These are phyloP conservation scores for Zaprionus obscuricornis DNA, from an alignment of 2,888 invertebrate genomes.

Conservation along the genomic window DNA sequence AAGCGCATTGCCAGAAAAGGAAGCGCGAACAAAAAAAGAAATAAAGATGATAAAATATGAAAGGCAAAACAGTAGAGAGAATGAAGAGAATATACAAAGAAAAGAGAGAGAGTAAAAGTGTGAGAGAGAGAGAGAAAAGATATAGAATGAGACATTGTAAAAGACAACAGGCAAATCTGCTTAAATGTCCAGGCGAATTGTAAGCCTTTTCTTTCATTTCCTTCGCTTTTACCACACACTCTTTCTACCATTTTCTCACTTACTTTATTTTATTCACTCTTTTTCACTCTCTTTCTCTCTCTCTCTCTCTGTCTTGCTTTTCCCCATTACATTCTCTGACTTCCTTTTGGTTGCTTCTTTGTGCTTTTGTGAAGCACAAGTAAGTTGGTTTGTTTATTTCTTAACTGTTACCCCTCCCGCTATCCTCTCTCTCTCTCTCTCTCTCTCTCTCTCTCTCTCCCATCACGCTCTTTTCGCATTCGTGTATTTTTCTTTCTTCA, in stretches of 20 bases:
- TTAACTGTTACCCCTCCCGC: constrained; percentile 12
- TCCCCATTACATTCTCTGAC: constrained; percentile 35
- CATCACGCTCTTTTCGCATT: too few species aligned
- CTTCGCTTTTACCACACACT: too few species aligned
- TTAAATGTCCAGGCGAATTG: constrained; percentile 71
- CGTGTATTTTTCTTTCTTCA: constrained; percentile 34
- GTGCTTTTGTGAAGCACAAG: constrained; percentile 38
- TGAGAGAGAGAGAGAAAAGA: background rate
- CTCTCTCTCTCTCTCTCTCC: too few species aligned
- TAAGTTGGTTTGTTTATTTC: constrained; percentile 50
- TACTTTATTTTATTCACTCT: constrained; percentile 1
- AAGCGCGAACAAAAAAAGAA: constrained; percentile 44
- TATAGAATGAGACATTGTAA: constrained; percentile 15
- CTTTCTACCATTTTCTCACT: too few species aligned
- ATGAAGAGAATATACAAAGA: constrained; percentile 11
- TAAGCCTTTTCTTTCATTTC: constrained; percentile 58
- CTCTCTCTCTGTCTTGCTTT: constrained; percentile 4
- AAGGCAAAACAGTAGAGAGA: constrained; percentile 26
- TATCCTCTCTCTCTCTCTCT: constrained; percentile 28
- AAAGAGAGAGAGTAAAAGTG: background rate
- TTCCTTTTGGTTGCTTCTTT: constrained; percentile 7
- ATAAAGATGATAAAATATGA: constrained; percentile 57
- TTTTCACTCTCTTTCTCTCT: background rate
- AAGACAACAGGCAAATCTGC: constrained; percentile 71
- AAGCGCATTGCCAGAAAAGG: constrained; percentile 37